These are phyloP conservation scores for Cepaea nemoralis DNA, from an alignment of 1,140 invertebrate species.

Conservation along the genomic window DNA sequence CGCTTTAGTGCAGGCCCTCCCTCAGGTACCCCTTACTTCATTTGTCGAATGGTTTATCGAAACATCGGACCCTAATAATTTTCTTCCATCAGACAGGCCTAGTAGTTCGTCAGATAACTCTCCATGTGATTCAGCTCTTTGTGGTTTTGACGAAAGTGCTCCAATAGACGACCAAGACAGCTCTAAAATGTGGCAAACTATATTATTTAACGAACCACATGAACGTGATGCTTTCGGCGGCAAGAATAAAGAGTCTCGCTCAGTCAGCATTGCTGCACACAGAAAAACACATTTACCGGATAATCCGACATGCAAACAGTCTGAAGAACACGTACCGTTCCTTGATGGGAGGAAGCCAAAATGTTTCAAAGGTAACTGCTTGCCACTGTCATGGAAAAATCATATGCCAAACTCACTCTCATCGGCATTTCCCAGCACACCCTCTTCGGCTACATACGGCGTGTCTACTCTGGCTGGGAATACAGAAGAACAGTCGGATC, in stretches of 20 bases:
- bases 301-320: background rate
- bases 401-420: background rate
- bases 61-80: slow-evolving; percentile 30
- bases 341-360: background rate
- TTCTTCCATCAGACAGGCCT: slow-evolving; percentile 11
- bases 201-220: background rate
- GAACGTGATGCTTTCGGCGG: too few relatives aligned
- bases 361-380: background rate
- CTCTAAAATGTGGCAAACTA: background rate
- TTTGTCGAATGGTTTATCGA: slow-evolving; percentile 43
- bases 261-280: too few relatives aligned
- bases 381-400: background rate
- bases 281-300: background rate
- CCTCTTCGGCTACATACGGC: background rate
- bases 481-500: background rate
- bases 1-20: background rate
- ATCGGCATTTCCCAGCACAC: background rate
- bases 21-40: slow-evolving; percentile 29
- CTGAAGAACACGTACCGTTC: background rate
- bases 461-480: background rate
- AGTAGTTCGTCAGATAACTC: slow-evolving; percentile 14
- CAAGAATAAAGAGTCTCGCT: background rate
- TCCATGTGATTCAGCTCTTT: background rate
- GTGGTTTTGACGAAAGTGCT: background rate
- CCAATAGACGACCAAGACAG: background rate